A percentile compares a stretch with the other conserved stretches of the same genome.
Conservation (phyloP, 1,140 invertebrate genomes). For the Stegodyphus mimosarum region DNA sequence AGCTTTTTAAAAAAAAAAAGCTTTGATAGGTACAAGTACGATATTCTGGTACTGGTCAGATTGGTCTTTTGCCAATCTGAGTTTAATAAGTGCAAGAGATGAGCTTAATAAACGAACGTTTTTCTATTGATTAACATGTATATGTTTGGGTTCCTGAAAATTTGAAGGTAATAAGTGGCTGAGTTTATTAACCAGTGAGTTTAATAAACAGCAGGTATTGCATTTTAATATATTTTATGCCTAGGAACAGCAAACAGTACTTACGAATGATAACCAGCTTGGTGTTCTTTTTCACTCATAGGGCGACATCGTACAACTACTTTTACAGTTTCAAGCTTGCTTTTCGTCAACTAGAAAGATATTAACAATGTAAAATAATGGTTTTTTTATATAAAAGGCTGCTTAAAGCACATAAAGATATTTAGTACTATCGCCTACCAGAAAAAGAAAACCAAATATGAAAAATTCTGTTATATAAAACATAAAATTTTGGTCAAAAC, state of each 20-base stretch:
- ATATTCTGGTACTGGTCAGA: neutral
- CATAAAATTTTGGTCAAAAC: no score
- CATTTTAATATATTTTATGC: neutral
- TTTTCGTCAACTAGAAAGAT: conserved; percentile 12
- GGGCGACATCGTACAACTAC: conserved; percentile 92
- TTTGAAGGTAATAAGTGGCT: neutral
- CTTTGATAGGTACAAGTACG: no score
- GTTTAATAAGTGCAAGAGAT: neutral
- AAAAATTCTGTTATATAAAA: no score
- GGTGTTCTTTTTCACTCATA: conserved; percentile 83
- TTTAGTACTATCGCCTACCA: no score
- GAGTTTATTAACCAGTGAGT: no score
- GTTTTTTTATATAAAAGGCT: no score
- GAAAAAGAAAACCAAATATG: no score
- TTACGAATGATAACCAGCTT: conserved; percentile 76
- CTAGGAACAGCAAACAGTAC: neutral
- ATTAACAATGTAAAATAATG: neutral
- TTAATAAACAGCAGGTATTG: neutral
- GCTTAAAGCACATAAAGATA: no score
- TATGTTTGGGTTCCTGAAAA: neutral
- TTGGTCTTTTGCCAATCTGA: neutral
- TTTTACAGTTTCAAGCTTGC: conserved; percentile 79
- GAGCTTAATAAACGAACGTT: no score
- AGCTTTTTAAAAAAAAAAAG: neutral
- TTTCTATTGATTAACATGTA: no score